Evolutionary conservation across 2,113 vertebrate species (phyloP), one percentile per base, ranked within the genome.

Genomic region (Macquaria australasica): DNA sequence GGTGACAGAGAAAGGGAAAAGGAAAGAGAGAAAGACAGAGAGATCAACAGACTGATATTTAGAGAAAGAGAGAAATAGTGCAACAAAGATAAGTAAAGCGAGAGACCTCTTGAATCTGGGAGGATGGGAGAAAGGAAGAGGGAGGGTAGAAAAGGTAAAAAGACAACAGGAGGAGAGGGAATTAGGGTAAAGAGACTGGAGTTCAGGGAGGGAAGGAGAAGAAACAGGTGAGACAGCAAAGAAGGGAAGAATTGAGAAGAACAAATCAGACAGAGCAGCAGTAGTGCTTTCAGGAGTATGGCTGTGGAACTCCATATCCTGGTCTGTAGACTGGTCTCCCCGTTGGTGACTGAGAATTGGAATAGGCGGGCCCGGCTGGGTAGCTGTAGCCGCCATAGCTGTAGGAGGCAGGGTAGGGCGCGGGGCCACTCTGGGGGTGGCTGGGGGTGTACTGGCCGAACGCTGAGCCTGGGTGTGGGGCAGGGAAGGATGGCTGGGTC

Each of bases 291-390:
- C 94, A 96, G 87, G 95, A 96, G 87, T 94, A 96, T 21, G 91
- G 94, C 89, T 96, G 95, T 34, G 96, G 93, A 16, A 96, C 94
- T 62, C 96, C 94, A 69, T 95, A 95, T 60, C 95, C 95, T 37
- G 95, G 92, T 94, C 95, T 93, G 90, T 91, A 94, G 64, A 95
- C 75, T 16, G 95, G 94, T 87, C 94, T 93, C 71, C 92, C 93
- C 34, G 93, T 81, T 68, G 95, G 91, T 28, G 95, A 94, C 89
- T 95, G 95, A 83, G 94, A 89, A 59, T 75, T 88, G 83, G 93
- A 87, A 66, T 91, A 91, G 69, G 85, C 3, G 0, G 95, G 92
- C 66, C 90, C 92, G 2, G 89, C 73, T 0, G 95, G 95, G 83
- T 95, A 96, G 85, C 86, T 92, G 83, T 95, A 96, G 59, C 94